A percentile compares a stretch with the other conserved stretches of the same genome.
These are phyloP conservation scores for Mustela lutreola DNA, from an alignment of 2,113 vertebrate genomes.

Conservation along the genomic window DNA sequence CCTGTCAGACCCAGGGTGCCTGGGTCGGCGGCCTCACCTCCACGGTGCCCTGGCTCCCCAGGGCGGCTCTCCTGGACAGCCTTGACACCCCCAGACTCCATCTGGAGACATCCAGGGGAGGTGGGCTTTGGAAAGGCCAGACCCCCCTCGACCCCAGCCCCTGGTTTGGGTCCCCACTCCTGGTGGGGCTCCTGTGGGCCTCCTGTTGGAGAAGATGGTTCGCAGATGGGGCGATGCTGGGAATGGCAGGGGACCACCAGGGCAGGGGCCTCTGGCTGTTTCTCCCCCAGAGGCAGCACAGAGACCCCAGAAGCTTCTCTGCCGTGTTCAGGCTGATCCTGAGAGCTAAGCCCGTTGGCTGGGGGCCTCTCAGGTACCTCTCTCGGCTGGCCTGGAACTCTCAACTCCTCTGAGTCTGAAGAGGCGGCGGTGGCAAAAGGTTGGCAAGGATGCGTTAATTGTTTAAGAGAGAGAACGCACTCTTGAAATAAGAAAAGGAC, in stretches of 20 bases:
- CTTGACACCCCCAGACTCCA: background rate
- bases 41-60: background rate
- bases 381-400: constrained; percentile 40
- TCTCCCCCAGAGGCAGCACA: background rate
- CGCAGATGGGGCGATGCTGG: background rate
- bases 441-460: constrained; percentile 74
- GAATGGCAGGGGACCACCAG: background rate
- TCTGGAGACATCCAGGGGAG: constrained; percentile 2
- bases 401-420: constrained; percentile 78
- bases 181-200: background rate
- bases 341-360: background rate
- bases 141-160: background rate
- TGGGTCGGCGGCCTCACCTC: background rate
- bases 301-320: constrained; percentile 55
- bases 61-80: background rate
- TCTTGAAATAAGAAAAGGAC: background rate
- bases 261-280: background rate
- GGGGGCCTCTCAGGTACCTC: constrained; percentile 7
- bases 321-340: constrained; percentile 36
- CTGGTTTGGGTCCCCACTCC: background rate
- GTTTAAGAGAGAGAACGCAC: background rate
- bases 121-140: constrained; percentile 55
- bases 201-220: background rate
- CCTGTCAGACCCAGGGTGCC: background rate
- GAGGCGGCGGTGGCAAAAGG: constrained; percentile 68